phyloP scores from a whole-genome alignment of 2,888 invertebrate species.

The Athalia cordata region DNA sequence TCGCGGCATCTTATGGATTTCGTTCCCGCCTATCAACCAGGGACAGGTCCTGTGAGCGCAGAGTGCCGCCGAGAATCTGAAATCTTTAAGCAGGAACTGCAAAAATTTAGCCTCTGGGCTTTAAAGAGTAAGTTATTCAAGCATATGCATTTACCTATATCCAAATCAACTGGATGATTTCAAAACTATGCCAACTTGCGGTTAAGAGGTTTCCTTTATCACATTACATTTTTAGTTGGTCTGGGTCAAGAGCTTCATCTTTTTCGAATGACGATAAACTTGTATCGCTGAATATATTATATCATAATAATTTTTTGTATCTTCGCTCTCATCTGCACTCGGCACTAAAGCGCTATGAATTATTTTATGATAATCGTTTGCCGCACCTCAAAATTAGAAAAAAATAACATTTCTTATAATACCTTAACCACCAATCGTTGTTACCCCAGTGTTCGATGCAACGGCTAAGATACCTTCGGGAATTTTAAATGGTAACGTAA shows the following conservation, averaged over 20 bases:
- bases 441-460: slow-evolving; percentile 81
- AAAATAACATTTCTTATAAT: background rate
- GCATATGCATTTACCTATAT: background rate
- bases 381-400: too few relatives aligned
- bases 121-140: slow-evolving; percentile 65
- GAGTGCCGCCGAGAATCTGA: slow-evolving; percentile 66
- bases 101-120: slow-evolving; percentile 70
- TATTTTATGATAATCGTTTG: background rate
- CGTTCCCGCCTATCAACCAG: slow-evolving; percentile 67
- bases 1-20: slow-evolving; percentile 62
- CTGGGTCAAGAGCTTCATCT: too few relatives aligned
- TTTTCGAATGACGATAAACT: too few relatives aligned
- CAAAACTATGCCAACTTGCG: too few relatives aligned
- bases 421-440: background rate
- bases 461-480: slow-evolving; percentile 83
- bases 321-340: too few relatives aligned
- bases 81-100: slow-evolving; percentile 65
- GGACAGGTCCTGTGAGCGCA: slow-evolving; percentile 64
- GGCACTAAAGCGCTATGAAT: background rate
- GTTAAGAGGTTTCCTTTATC: too few relatives aligned
- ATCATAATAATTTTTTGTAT: too few relatives aligned
- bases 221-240: too few relatives aligned
- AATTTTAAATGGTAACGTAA: slow-evolving; percentile 81
- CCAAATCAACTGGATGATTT: too few relatives aligned
- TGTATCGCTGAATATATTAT: too few relatives aligned